Percentiles rank a stretch among this genome's conserved stretches.
These are phyloP conservation scores for Podotricha telesiphe DNA, from an alignment of 2,888 invertebrate genomes.

Conservation along the genomic window DNA sequence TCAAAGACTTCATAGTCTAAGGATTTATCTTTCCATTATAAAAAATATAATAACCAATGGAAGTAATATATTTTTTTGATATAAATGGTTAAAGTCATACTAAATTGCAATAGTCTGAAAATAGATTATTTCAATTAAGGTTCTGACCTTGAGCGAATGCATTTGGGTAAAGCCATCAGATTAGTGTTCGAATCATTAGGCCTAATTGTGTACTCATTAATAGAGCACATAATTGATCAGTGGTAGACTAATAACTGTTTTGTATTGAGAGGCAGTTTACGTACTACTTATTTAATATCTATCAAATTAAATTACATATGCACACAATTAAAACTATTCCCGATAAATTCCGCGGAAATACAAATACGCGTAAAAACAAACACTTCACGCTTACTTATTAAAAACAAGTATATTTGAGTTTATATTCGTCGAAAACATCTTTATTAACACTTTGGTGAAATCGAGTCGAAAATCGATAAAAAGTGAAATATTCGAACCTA, in stretches of 20 bases:
- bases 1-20: neutral
- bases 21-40: conserved; percentile 6
- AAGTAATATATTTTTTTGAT: neutral
- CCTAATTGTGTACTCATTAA: neutral
- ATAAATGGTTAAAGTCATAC: neutral
- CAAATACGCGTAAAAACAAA: neutral
- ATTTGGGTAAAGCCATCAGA: neutral
- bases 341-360: neutral
- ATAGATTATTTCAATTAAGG: neutral
- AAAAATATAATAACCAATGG: conserved; percentile 1
- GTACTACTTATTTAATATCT: neutral
- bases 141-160: conserved; percentile 1
- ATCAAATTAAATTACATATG: too few relatives aligned
- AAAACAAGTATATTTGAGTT: neutral
- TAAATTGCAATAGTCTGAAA: neutral
- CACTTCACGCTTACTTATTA: neutral
- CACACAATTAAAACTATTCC: too few relatives aligned
- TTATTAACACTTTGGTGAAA: neutral
- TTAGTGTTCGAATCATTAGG: conserved; percentile 7
- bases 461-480: neutral
- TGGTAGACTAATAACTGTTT: neutral
- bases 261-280: neutral
- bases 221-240: neutral
- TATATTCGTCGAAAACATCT: neutral
- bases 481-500: neutral